These are phyloP conservation scores for Margaritifera margaritifera DNA, from an alignment of 2,888 invertebrate genomes.

Conservation along the genomic window DNA sequence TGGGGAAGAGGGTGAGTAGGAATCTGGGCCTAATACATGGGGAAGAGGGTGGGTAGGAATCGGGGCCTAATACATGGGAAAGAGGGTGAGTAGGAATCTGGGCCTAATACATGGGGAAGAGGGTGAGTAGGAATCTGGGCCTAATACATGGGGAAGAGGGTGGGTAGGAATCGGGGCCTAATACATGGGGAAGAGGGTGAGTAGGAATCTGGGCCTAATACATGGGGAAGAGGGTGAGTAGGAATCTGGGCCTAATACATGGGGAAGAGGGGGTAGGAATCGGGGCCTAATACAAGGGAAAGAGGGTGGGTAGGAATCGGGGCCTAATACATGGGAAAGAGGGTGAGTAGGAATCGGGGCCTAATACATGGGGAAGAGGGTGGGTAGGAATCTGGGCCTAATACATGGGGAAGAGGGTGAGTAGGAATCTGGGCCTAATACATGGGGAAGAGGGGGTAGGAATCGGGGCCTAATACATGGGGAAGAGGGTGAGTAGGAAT, in stretches of 20 bases:
- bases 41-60: constrained; percentile 41
- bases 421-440: background rate
- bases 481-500: constrained; percentile 41
- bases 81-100: background rate
- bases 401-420: constrained; percentile 63
- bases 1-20: background rate
- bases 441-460: background rate
- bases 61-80: background rate
- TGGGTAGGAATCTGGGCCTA: too few species aligned
- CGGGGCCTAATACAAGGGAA: background rate
- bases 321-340: constrained; percentile 66
- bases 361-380: background rate
- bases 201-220: background rate
- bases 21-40: too few species aligned
- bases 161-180: too few species aligned
- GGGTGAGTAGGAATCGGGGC: constrained; percentile 31
- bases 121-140: constrained; percentile 31
- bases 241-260: too few species aligned
- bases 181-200: constrained; percentile 63
- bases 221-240: background rate
- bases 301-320: background rate
- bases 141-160: background rate
- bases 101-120: constrained; percentile 66
- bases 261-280: constrained; percentile 44
- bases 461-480: too few species aligned